phyloP scores from a whole-genome alignment of 1,140 invertebrate species.

The Ostrea edulis region DNA sequence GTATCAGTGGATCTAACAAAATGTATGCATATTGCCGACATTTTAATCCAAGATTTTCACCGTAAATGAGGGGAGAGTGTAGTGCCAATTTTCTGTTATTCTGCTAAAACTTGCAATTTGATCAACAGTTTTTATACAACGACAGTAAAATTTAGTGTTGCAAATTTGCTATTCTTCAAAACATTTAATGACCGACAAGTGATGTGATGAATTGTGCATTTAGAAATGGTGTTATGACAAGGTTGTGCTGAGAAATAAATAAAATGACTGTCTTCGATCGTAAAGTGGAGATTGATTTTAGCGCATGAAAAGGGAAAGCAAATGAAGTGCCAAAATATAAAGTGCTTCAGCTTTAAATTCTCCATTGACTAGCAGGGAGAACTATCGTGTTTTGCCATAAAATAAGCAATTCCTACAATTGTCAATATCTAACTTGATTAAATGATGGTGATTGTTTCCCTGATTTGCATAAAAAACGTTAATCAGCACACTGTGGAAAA shows the following conservation, averaged over 20 bases:
- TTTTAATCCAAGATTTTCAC: too few species aligned
- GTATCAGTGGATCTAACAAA: too few species aligned
- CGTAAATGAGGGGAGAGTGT: too few species aligned
- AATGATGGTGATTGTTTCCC: constrained; percentile 19
- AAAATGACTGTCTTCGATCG: neutral
- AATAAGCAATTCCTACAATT: constrained; percentile 13
- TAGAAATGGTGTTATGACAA: neutral
- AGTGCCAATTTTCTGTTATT: too few species aligned
- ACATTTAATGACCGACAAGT: neutral
- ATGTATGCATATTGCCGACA: too few species aligned
- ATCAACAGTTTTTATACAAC: too few species aligned
- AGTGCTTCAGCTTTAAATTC: constrained; percentile 14
- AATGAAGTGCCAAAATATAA: constrained; percentile 5
- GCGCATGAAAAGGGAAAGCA: neutral
- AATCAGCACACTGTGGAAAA: neutral
- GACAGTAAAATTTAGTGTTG: too few species aligned
- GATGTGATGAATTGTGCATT: neutral
- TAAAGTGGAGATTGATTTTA: constrained; percentile 22
- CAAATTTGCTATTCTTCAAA: neutral
- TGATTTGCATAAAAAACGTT: constrained; percentile 2
- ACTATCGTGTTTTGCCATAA: constrained; percentile 22
- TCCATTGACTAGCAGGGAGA: neutral
- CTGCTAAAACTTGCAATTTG: too few species aligned
- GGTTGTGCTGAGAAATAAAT: neutral
- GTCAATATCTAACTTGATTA: constrained; percentile 36